Base-by-base conservation (phyloP, 64 coral and sea anemone genomes). In the Catalaphyllia jardinei region DNA sequence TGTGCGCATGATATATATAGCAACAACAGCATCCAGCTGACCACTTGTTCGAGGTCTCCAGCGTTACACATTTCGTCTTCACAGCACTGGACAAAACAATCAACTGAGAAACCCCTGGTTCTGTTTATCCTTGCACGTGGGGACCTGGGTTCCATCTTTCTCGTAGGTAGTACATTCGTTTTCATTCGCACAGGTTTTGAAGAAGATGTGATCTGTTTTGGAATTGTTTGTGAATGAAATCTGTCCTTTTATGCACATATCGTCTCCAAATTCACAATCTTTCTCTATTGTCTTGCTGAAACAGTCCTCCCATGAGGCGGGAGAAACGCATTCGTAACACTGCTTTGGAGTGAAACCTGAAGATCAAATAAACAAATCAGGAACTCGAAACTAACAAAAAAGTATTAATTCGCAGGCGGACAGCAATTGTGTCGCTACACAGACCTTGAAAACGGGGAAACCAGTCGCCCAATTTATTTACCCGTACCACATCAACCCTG, bases 61-160 rank as follows among this genome's bases (percentile, higher is more conserved):
- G 20, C 8, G n/a, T 69, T 69, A 25, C 65, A 69, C 22, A n/a
- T 69, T 6, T 69, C 65, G n/a, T 69, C 65, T 69, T 29, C 22
- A n/a, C 65, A 69, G 24, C 65, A 69, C 65, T 24, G 22, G 65
- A 69, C 22, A 6, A 27, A 69, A 25, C 65, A 69, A 24, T 69
- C 65, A 27, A 69, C 65, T 69, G 65, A 69, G 9, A 29, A 69
- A 25, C 65, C 65, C n/a, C 24, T 69, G 65, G 20, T 24, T 28
- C 65, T 69, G 11, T 27, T 69, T 69, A 25, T 69, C 65, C 65
- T 69, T 8, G 29, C 65, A 69, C 25, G 65, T 69, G 25, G 65
- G 65, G 65, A 69, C n/a, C 65, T 69, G 65, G n/a, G n/a, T 9
- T 24, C 65, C 65, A 69, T 69, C 65, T 69, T 69, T 69, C 65